These are phyloP conservation scores for Hydriomena furcata DNA, from an alignment of 2,888 invertebrate species.

Conservation along the genomic window DNA sequence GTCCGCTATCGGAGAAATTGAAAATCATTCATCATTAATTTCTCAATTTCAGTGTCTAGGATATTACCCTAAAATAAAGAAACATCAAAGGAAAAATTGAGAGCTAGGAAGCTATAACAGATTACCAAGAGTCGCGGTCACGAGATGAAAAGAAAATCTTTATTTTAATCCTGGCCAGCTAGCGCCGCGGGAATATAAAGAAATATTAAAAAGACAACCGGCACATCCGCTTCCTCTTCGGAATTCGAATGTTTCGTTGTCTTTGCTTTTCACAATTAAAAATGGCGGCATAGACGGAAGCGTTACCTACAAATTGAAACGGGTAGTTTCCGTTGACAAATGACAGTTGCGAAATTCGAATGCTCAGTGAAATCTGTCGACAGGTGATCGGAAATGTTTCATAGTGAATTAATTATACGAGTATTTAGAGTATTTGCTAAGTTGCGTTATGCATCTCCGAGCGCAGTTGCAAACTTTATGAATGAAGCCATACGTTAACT, in stretches of 20 bases:
- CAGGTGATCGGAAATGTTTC: constrained; percentile 29
- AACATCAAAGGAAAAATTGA: constrained; percentile 61
- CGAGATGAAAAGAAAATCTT: constrained; percentile 69
- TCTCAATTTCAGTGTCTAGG: constrained; percentile 29
- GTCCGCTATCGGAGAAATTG: neutral
- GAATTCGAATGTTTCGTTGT: constrained; percentile 54
- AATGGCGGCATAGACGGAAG: constrained; percentile 53
- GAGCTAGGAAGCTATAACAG: constrained; percentile 59
- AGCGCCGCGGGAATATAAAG: constrained; percentile 67
- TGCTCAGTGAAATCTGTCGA: constrained; percentile 21
- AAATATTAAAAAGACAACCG: constrained; percentile 74
- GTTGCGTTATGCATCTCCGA: neutral
- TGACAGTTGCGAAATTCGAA: constrained; percentile 43
- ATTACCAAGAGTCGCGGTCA: constrained; percentile 42
- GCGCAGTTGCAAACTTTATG: too few species aligned
- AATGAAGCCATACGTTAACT: too few species aligned
- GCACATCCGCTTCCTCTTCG: constrained; percentile 75
- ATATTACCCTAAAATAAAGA: constrained; percentile 46
- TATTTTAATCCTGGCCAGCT: constrained; percentile 69
- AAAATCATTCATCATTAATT: constrained; percentile 13
- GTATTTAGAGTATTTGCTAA: neutral
- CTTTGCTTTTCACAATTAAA: constrained; percentile 54
- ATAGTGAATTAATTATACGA: neutral
- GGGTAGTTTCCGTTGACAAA: constrained; percentile 71
- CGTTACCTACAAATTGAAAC: constrained; percentile 60